Evolutionary conservation across 2,888 invertebrate species (phyloP).

Genomic region (Sturmia bella): DNA sequence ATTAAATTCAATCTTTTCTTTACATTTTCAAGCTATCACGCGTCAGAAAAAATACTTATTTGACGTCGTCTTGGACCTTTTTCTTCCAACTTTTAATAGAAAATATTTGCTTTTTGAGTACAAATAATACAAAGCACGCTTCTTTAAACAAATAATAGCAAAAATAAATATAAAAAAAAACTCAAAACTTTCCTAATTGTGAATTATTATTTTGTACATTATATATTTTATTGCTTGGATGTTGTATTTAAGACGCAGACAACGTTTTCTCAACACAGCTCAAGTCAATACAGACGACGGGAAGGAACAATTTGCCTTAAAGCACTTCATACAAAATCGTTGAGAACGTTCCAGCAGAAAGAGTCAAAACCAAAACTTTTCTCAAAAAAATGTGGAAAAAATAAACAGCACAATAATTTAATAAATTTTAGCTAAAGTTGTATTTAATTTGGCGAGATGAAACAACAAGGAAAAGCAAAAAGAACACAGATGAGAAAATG

Average conservation of each 20-base stretch:
- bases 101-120: not conserved
- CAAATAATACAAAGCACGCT: slow-evolving; percentile 11
- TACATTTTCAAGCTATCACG: too few relatives aligned
- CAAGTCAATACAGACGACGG: slow-evolving; percentile 14
- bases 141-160: slow-evolving; percentile 11
- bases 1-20: too few relatives aligned
- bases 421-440: slow-evolving; percentile 56
- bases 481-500: not conserved
- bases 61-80: too few relatives aligned
- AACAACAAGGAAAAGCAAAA: slow-evolving; percentile 10
- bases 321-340: slow-evolving; percentile 36
- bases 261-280: slow-evolving; percentile 36
- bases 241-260: slow-evolving; percentile 50
- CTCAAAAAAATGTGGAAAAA: not conserved
- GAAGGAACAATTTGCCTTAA: slow-evolving; percentile 37
- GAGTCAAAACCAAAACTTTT: slow-evolving; percentile 40
- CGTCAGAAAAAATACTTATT: too few relatives aligned
- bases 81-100: not conserved
- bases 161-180: too few relatives aligned
- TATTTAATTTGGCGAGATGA: slow-evolving; percentile 49
- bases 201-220: slow-evolving; percentile 47
- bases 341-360: slow-evolving; percentile 10
- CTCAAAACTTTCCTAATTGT: slow-evolving; percentile 58
- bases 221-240: slow-evolving; percentile 42
- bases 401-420: slow-evolving; percentile 38